Evolutionary conservation across 2,888 invertebrate genomes (phyloP), one percentile per base, ranked within the genome.

Genomic region (Bembecia ichneumoniformis): DNA sequence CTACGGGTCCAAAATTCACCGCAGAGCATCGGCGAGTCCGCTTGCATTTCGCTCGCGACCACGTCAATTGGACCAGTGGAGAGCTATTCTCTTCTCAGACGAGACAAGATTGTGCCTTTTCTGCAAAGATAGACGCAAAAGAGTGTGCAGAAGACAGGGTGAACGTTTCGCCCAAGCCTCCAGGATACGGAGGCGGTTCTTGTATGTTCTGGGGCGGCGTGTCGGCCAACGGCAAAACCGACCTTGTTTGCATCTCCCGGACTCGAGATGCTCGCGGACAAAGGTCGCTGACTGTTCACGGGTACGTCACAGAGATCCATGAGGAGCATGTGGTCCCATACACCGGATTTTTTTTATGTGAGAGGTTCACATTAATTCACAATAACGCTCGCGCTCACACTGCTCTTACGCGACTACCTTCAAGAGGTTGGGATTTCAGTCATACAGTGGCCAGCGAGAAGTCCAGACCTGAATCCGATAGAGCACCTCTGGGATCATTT

Each of bases 61-160:
- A n/a, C n/a, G n/a, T n/a, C n/a, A n/a, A n/a, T n/a, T n/a, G n/a
- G n/a, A n/a, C n/a, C n/a, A n/a, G n/a, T n/a, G n/a, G n/a, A n/a
- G n/a, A n/a, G n/a, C n/a, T n/a, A n/a, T n/a, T n/a, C n/a, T n/a
- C n/a, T n/a, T n/a, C n/a, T n/a, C n/a, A n/a, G 54, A 57, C 40
- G 55, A 55, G 34, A 46, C 46, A 10, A 48, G 51, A 44, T 48
- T 54, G 20, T 54, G 50, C 49, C 52, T 57, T 46, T 54, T 49
- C 48, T 51, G 51, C 50, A 52, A 57, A 34, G 58, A 55, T 35
- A 48, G 54, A 46, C 55, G 55, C 20, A 54, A 35, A 53, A 56
- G 54, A 56, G 55, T 54, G 9, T 54, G 55, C 50, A 50, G 54
- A 43, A 54, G 53, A 14, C 46, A 47, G 35, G 35, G 35, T 5